Percentiles rank a stretch among this genome's conserved stretches.
Conservation (phyloP, 1,140 invertebrate genomes). For the Chymomyza costata region DNA sequence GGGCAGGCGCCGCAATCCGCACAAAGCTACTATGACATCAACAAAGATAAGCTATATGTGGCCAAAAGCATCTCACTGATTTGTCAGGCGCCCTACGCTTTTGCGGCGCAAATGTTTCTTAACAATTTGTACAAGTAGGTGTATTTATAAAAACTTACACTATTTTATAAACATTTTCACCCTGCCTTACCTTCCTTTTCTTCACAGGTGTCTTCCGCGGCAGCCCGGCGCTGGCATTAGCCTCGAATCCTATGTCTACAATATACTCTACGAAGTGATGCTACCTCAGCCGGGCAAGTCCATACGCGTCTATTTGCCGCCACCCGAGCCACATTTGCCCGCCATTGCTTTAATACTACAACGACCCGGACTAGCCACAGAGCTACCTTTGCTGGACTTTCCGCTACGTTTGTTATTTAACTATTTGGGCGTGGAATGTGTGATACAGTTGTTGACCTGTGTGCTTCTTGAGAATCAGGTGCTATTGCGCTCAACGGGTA, state of each 20-base stretch:
- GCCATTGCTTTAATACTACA: conserved; percentile 81
- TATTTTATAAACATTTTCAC: not conserved
- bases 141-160: conserved; percentile 4
- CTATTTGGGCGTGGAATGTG: conserved; percentile 90
- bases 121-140: conserved; percentile 89
- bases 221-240: conserved; percentile 83
- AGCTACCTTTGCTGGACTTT: conserved; percentile 96
- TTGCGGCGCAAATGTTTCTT: conserved; percentile 89
- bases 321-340: conserved; percentile 82
- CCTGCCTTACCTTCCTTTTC: no score
- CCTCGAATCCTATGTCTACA: conserved; percentile 95
- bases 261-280: conserved; percentile 95
- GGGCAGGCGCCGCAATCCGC: conserved; percentile 84
- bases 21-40: conserved; percentile 92
- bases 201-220: conserved; percentile 82
- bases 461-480: conserved; percentile 98
- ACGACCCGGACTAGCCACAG: conserved; percentile 83
- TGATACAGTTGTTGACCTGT: conserved; percentile 96
- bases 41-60: conserved; percentile 94
- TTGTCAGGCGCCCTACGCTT: conserved; percentile 92
- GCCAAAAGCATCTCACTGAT: conserved; percentile 96
- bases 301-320: conserved; percentile 87
- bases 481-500: conserved; percentile 92
- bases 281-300: conserved; percentile 91
- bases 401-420: conserved; percentile 91